Base-by-base conservation (phyloP, 2,113 vertebrate genomes). In the Sorex araneus region DNA sequence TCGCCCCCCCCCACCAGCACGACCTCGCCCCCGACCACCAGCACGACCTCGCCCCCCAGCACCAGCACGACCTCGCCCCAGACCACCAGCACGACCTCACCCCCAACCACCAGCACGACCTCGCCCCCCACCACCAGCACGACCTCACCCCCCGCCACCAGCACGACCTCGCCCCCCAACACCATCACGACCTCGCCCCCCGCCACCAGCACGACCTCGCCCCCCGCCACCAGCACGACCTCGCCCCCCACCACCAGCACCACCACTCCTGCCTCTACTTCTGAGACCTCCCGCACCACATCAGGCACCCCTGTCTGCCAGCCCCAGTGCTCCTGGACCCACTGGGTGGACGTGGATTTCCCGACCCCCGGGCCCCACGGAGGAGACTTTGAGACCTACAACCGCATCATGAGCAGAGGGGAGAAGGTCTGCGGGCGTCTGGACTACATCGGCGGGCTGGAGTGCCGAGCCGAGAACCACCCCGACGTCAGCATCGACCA, bases 311-410 rank as follows among this genome's bases (percentile, higher is more conserved):
- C 32, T 0, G 18, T 23, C 1, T 97, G 97, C 50, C 30, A 25
- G 2, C 64, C 45, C 0, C 27, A 15, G 21, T 98, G 98, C 91
- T 0, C 8, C 0, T 98, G 98, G 98, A 97, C 95, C 32, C 21
- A 84, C 1, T 98, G 98, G 98, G 96, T 97, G 0, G 97, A 98
- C 0, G 92, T 94, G 0, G 95, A 97, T 95, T 96, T 93, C 54
- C 98, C 98, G 0, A 30, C 11, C 0, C 77, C 96, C 0, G 97
- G 94, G 7, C 83, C 91, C 0, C 54, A 92, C 2, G 85, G 97
- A 6, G 97, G 97, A 36, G 97, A 98, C 54, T 6, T 47, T 5
- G 97, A 98, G 66, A 98, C 97, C 19, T 97, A 97, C n/a, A 78
- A 87, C 43, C 96, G 97, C 84, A 97, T 98, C 80, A 4, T 75